Conservation (phyloP, 2,113 vertebrate genomes). For the Dicerorhinus sumatrensis region DNA sequence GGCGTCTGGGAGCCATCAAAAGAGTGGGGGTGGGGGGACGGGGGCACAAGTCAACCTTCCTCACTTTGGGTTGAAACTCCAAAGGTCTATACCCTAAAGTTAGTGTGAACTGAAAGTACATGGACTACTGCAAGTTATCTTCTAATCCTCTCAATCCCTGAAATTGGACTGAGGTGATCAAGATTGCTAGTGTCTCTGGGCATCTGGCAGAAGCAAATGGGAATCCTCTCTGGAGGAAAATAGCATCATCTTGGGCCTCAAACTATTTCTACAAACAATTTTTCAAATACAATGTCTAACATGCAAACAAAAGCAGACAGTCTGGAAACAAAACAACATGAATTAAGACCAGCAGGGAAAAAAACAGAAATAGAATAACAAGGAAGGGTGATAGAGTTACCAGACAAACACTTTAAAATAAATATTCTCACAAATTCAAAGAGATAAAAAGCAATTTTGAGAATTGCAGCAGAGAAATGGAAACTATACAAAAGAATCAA, state of each 20-base stretch:
- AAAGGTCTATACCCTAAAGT: not conserved
- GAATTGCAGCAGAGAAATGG: constrained; percentile 6
- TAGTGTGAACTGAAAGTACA: not conserved
- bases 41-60: not conserved
- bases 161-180: not conserved
- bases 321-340: not conserved
- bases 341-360: constrained; percentile 21
- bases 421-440: constrained; percentile 30
- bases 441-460: constrained; percentile 37
- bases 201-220: constrained; percentile 31
- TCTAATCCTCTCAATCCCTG: not conserved
- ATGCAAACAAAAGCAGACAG: constrained; percentile 39
- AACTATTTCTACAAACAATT: constrained; percentile 48
- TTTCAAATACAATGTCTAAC: constrained; percentile 27
- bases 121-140: not conserved
- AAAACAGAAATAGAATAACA: constrained; percentile 15
- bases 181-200: not conserved
- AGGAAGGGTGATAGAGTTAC: not conserved
- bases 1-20: not conserved
- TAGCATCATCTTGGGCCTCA: not conserved
- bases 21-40: fast-evolving
- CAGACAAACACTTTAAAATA: constrained; percentile 45
- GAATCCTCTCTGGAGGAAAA: constrained; percentile 35
- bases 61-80: not conserved
- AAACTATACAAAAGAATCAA: constrained; percentile 30